phyloP scores from a whole-genome alignment of 2,113 vertebrate genomes.

The Otis tarda region DNA sequence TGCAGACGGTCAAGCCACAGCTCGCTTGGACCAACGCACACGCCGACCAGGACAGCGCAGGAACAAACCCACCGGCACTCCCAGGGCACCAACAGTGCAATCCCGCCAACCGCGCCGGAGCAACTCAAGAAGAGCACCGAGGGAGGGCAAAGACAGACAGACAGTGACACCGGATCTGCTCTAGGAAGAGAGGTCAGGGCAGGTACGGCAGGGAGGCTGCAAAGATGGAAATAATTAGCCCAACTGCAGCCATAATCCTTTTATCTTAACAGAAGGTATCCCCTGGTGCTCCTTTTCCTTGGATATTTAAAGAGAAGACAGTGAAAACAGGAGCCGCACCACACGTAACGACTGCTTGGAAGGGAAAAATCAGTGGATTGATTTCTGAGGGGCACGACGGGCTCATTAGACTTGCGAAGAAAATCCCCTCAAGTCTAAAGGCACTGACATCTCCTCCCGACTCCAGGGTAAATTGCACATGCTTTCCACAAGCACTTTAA shows the following conservation, averaged over 20 bases:
- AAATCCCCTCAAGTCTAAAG: constrained; percentile 21
- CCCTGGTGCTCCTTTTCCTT: background rate
- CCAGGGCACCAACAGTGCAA: background rate
- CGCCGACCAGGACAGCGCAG: no score
- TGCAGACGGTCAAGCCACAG: background rate
- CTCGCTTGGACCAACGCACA: background rate
- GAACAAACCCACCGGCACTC: background rate
- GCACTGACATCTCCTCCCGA: constrained; percentile 14
- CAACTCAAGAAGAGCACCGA: background rate
- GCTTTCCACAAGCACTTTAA: background rate
- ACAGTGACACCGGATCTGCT: background rate
- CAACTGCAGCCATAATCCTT: background rate
- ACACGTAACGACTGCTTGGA: background rate
- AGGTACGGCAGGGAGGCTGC: background rate
- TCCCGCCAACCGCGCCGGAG: background rate
- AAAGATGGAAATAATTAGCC: constrained; percentile 35
- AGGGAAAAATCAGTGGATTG: background rate
- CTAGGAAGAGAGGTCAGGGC: background rate
- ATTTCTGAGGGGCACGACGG: background rate
- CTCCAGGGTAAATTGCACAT: background rate
- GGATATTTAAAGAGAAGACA: background rate
- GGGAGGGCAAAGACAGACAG: background rate
- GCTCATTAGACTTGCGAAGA: constrained; percentile 25
- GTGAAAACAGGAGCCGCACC: background rate
- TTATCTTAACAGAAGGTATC: background rate